A percentile compares a stretch with the other conserved stretches of the same genome.
Evolutionary conservation across 1,140 invertebrate genomes (phyloP).

Genomic region (Bactericera cockerelli): DNA sequence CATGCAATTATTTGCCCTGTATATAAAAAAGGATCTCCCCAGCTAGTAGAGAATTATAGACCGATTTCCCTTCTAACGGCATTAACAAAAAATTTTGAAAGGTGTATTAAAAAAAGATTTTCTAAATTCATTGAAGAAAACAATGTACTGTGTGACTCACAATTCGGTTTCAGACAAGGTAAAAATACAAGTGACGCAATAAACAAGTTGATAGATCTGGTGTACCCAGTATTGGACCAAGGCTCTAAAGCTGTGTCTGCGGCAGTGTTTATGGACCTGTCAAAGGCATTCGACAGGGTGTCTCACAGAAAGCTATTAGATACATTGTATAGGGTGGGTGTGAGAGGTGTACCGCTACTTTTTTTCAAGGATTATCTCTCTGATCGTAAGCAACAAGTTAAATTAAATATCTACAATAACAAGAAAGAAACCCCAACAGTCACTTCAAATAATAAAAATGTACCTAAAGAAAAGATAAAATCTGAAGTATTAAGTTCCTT

Average conservation of each 20-base stretch:
- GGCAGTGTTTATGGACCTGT: neutral
- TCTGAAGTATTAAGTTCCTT: no score
- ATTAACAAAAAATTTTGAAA: neutral
- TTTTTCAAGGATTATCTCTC: neutral
- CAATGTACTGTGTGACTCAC: neutral
- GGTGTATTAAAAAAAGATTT: neutral
- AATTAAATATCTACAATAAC: neutral
- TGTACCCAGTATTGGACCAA: neutral
- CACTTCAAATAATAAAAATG: no score
- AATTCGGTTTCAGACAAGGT: neutral
- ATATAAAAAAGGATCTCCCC: neutral
- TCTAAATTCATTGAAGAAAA: slow-evolving; percentile 5
- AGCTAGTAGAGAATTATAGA: neutral
- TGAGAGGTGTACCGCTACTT: neutral
- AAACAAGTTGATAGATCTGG: neutral
- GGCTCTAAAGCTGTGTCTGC: neutral
- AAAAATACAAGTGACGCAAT: neutral
- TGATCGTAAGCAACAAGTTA: neutral
- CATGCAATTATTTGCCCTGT: no score
- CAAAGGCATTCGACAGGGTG: neutral
- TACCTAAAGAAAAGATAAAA: no score
- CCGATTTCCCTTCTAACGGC: neutral
- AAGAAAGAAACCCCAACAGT: no score
- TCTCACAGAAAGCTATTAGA: neutral
- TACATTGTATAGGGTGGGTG: neutral